Evolutionary conservation across 2,113 vertebrate species (phyloP).

Genomic region (Mixornis gularis): DNA sequence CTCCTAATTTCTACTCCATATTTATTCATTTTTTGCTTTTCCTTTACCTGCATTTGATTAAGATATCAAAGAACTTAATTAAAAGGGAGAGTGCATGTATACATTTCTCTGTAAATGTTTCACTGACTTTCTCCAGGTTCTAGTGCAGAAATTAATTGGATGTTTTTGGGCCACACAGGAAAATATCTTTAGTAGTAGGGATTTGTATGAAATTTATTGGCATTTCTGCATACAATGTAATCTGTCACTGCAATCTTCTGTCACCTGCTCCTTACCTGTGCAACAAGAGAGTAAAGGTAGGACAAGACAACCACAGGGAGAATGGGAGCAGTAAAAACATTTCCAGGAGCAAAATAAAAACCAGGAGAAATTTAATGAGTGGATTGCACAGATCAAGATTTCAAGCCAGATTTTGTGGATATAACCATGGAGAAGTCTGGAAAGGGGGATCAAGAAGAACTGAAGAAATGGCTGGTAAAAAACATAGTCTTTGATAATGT

Average conservation of each 20-base stretch:
- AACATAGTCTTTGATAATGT: background rate
- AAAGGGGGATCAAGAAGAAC: background rate
- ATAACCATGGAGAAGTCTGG: background rate
- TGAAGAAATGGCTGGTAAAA: background rate
- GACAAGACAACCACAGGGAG: background rate
- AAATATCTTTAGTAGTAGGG: background rate
- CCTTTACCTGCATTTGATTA: background rate
- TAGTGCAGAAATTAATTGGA: background rate
- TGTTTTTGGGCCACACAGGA: background rate
- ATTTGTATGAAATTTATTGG: background rate
- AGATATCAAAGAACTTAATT: background rate
- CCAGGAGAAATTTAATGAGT: background rate
- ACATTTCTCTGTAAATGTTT: background rate
- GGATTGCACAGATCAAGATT: background rate
- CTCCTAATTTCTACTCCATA: background rate
- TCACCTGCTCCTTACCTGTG: background rate
- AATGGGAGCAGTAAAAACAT: background rate
- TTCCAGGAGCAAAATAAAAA: background rate
- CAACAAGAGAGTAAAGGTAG: background rate
- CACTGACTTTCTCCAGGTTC: background rate
- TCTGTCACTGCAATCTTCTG: background rate
- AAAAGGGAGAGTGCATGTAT: background rate
- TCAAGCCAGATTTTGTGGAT: background rate
- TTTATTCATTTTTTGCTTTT: background rate
- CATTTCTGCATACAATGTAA: background rate